Conservation (phyloP, 1,140 invertebrate genomes). For the Orchesella cincta region DNA sequence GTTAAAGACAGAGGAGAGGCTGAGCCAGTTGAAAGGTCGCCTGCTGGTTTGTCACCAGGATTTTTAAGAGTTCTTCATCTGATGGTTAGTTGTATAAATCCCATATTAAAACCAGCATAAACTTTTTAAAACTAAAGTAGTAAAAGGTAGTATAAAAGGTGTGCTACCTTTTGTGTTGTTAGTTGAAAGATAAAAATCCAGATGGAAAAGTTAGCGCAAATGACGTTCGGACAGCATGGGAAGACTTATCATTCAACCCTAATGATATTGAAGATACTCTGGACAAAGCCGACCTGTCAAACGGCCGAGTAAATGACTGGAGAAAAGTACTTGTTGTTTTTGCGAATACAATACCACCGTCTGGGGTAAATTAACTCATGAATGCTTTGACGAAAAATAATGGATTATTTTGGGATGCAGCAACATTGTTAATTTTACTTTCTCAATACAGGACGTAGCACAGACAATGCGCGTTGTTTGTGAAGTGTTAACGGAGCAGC, state of each 20-base stretch:
- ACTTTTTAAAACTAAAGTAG: no score
- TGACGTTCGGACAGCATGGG: background rate
- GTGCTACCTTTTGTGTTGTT: no score
- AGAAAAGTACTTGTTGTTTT: background rate
- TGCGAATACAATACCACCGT: constrained; percentile 6
- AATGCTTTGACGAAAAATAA: background rate
- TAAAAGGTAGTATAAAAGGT: no score
- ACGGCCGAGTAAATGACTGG: background rate
- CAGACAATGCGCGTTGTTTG: constrained; percentile 15
- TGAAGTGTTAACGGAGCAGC: constrained; percentile 9
- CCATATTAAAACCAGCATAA: no score
- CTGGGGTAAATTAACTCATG: background rate
- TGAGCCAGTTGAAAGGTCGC: background rate
- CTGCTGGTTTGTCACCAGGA: constrained; percentile 9
- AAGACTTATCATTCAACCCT: background rate
- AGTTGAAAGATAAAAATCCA: constrained; percentile 1
- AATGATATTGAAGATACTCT: background rate
- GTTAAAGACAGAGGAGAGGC: constrained; percentile 1
- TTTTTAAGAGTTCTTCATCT: constrained; percentile 9
- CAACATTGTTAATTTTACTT: background rate
- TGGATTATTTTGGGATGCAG: background rate
- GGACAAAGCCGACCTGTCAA: background rate
- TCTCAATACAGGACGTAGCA: background rate
- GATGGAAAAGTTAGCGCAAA: background rate
- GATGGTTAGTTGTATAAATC: background rate